These are phyloP conservation scores for Lapara coniferarum DNA, from an alignment of 2,888 invertebrate genomes.

Conservation along the genomic window DNA sequence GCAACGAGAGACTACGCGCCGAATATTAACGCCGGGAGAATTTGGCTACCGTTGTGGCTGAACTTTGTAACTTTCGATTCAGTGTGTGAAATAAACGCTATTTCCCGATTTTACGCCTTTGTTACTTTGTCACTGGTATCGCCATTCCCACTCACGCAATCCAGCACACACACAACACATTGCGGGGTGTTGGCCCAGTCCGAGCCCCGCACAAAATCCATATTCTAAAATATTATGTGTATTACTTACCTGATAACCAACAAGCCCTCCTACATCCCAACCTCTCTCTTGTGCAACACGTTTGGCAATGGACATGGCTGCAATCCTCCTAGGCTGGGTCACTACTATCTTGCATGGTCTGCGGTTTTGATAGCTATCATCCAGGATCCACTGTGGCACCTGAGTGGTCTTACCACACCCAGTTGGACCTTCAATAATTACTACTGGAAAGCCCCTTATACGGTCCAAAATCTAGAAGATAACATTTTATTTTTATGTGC, in stretches of 20 bases:
- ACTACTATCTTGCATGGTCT: constrained; percentile 93
- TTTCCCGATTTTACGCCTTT: too few species aligned
- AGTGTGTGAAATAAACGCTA: too few species aligned
- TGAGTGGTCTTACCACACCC: constrained; percentile 97
- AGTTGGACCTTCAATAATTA: constrained; percentile 95
- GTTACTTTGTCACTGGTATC: too few species aligned
- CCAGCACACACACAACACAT: too few species aligned
- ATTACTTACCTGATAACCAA: constrained; percentile 91
- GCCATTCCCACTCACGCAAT: too few species aligned
- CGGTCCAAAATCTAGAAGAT: constrained; percentile 85
- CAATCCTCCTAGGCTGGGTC: constrained; percentile 97
- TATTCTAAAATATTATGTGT: constrained; percentile 6
- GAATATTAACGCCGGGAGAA: too few species aligned
- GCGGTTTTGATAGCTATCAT: constrained; percentile 86
- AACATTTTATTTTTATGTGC: too few species aligned
- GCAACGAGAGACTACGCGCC: too few species aligned
- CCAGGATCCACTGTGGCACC: constrained; percentile 96
- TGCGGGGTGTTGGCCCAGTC: too few species aligned
- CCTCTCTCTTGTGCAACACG: constrained; percentile 92
- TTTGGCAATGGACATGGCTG: constrained; percentile 94
- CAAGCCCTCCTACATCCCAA: constrained; percentile 91
- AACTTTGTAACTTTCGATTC: too few species aligned
- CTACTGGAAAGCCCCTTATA: constrained; percentile 88
- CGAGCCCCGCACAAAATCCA: too few species aligned
- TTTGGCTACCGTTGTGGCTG: too few species aligned